phyloP scores from a whole-genome alignment of 2,797 vertebrate genomes.

The Molossus molossus region DNA sequence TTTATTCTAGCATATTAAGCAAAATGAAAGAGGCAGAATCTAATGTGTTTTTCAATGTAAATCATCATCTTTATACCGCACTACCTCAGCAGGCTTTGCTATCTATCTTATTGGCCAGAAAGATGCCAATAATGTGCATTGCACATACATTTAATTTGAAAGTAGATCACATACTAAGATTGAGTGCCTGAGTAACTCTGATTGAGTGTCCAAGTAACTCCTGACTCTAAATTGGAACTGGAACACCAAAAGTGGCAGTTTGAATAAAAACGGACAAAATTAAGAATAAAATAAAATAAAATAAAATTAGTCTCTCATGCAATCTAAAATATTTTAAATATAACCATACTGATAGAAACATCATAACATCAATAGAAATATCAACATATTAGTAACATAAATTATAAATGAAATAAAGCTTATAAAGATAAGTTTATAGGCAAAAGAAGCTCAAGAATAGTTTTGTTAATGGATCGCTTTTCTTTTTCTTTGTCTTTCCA shows the following conservation, averaged over 20 bases:
- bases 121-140: not conserved
- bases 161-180: not conserved
- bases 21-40: not conserved
- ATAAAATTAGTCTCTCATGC: not conserved
- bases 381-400: not conserved
- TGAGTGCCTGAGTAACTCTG: not conserved
- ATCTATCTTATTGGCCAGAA: not conserved
- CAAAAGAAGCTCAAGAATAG: not conserved
- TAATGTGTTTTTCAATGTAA: not conserved
- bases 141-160: not conserved
- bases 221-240: not conserved
- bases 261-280: not conserved
- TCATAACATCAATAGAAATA: not conserved
- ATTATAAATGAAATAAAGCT: not conserved
- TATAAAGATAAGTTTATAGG: not conserved
- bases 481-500: not conserved
- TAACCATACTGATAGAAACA: not conserved
- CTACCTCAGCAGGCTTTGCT: not conserved
- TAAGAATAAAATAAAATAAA: slow-evolving; percentile 46
- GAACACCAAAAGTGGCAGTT: not conserved
- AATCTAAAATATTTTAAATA: not conserved
- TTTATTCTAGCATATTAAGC: not conserved
- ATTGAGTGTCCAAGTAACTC: not conserved
- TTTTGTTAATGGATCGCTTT: not conserved
- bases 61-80: not conserved